A percentile compares a stretch with the other conserved stretches of the same genome.
phyloP scores from a whole-genome alignment of 2,113 vertebrate genomes.

The Bolborhynchus lineola region DNA sequence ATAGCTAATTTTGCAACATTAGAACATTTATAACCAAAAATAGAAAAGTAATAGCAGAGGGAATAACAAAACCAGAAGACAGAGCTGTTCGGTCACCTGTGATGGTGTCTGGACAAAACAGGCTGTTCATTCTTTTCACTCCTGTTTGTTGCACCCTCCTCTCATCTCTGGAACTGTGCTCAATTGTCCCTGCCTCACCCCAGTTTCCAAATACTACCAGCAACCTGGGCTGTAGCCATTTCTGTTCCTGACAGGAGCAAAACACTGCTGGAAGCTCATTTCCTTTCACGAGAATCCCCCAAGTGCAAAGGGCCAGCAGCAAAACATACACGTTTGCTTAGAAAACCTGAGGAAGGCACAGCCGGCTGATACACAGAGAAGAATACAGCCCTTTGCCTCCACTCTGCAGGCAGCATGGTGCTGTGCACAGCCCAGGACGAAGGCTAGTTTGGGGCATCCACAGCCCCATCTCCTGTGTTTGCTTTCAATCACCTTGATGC shows the following conservation, averaged over 20 bases:
- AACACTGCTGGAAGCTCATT: neutral
- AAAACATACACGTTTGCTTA: neutral
- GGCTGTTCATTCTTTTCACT: neutral
- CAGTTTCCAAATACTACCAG: neutral
- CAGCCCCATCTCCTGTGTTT: neutral
- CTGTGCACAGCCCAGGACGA: neutral
- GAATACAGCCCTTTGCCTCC: fast-evolving
- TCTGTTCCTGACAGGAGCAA: neutral
- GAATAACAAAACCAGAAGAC: neutral
- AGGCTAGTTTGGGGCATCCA: no score
- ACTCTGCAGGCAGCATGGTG: fast-evolving
- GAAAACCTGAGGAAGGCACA: neutral
- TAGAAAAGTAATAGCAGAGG: neutral
- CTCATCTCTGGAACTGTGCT: neutral
- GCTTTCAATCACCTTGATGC: neutral
- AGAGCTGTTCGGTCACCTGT: neutral
- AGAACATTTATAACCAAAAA: neutral
- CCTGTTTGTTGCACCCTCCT: neutral
- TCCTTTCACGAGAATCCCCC: neutral
- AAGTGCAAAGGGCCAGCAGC: neutral
- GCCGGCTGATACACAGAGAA: fast-evolving
- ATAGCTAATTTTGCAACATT: neutral
- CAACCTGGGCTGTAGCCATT: neutral
- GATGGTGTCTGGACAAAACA: neutral
- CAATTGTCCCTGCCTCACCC: neutral